Conservation (phyloP, 2,797 vertebrate species). For the Sebastes matsubarae region DNA sequence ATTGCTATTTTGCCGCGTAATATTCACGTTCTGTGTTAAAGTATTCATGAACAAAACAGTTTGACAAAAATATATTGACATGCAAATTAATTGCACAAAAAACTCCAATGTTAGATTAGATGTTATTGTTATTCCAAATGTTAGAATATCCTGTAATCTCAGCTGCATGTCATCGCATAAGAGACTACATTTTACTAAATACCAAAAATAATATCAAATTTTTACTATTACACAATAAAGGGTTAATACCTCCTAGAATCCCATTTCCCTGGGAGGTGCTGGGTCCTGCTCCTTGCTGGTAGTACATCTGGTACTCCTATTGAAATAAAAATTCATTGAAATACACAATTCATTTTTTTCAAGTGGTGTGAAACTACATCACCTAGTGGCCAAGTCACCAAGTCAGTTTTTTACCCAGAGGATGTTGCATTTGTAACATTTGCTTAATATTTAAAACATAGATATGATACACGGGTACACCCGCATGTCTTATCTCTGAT, state of each 20-base stretch:
- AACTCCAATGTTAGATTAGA: no score
- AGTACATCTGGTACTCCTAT: slow-evolving; percentile 91
- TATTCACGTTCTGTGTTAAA: accelerated
- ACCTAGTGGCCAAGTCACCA: background rate
- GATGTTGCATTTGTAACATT: background rate
- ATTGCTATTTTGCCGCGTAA: no score
- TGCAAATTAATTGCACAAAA: no score
- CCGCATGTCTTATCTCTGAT: background rate
- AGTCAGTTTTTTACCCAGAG: background rate
- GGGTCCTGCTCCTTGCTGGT: slow-evolving; percentile 84
- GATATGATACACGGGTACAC: background rate
- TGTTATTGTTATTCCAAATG: background rate
- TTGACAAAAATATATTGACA: no score
- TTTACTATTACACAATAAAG: background rate
- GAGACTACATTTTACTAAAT: background rate
- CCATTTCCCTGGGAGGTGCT: slow-evolving; percentile 89
- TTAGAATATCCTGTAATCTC: background rate
- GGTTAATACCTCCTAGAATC: slow-evolving; percentile 81
- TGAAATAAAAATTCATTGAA: background rate
- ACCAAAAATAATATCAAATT: background rate
- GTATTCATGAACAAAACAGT: no score
- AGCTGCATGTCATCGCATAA: background rate
- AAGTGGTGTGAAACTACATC: background rate
- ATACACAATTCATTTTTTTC: accelerated
- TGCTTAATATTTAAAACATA: background rate